Conservation (phyloP, 2,797 vertebrate genomes). For the Coregonus sp. region DNA sequence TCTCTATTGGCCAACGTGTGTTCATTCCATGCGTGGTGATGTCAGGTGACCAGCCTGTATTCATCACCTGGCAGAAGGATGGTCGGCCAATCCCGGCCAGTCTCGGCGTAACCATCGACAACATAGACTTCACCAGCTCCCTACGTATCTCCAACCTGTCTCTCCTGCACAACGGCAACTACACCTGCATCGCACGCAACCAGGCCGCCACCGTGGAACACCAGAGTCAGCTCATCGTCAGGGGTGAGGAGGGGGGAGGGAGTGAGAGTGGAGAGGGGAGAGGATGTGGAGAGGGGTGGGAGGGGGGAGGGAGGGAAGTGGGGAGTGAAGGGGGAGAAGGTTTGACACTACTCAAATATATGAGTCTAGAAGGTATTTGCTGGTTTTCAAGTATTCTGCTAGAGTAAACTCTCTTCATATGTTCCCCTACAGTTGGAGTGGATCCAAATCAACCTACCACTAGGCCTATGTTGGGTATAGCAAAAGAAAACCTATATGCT, state of each 20-base stretch:
- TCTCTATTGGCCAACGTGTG: conserved; percentile 95
- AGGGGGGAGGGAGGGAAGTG: background rate
- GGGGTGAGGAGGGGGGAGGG: conserved; percentile 78
- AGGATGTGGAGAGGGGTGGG: background rate
- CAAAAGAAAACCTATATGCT: background rate
- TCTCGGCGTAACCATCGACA: conserved; percentile 95
- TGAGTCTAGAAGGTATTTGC: background rate
- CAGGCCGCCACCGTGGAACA: conserved; percentile 93
- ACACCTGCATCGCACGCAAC: conserved; percentile 95
- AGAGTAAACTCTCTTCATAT: background rate
- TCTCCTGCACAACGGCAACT: conserved; percentile 94
- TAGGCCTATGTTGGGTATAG: background rate
- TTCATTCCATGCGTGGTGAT: conserved; percentile 98
- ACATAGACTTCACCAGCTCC: conserved; percentile 98
- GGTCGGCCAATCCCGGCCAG: conserved; percentile 91
- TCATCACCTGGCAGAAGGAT: conserved; percentile 98
- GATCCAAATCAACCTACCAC: background rate
- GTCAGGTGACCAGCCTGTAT: conserved; percentile 95
- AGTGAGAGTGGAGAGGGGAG: background rate
- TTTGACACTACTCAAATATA: background rate
- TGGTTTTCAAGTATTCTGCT: background rate
- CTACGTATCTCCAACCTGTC: conserved; percentile 96
- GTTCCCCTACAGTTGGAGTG: background rate
- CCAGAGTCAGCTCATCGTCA: conserved; percentile 94
- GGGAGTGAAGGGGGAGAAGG: background rate